Evolutionary conservation across 2,888 invertebrate species (phyloP), one percentile per base, ranked within the genome.

Genomic region (Machimus rusticus): DNA sequence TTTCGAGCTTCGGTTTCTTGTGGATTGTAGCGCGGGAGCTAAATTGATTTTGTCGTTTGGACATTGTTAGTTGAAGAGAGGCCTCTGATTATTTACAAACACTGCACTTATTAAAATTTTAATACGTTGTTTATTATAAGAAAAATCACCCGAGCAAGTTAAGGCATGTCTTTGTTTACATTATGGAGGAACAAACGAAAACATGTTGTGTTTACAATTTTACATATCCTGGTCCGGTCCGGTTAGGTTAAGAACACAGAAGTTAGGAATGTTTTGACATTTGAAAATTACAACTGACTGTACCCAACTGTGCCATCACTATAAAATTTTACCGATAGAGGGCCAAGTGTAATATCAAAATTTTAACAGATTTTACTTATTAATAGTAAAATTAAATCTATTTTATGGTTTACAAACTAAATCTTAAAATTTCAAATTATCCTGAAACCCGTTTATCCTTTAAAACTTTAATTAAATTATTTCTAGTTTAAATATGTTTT

Each of bases 1-100:
- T 85, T 5, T 88, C 88, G 28, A 88, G 39, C 31, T 87, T 88
- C 16, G 88, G 88, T 43, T 88, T 88, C 55, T 88, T 88, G 74
- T 74, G 79, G 5, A 46, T 19, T 23, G 51, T 76, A 0, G 86
- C 31, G 9, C 76, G 74, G 9, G 43, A 28, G 28, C 86, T 78
- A 28, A 86, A 86, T 16, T 77, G 66, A 51, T 86, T 55, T 14
- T 82, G 86, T n/a, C 88, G 87, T 37, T 88, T 88, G 19, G 86
- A 78, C 86, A 86, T 88, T 1, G 16, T 82, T 12, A 23, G 5
- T 23, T 0, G 8, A n/a, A 8, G 23, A n/a, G 8, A 12, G 3
- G 12, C 5, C 23, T 66, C 3, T 14, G 23, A 23, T 2, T 23
- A 66, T 19, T 66, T 19, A 28, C 6, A 4, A 23, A 4, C 9